Percentiles rank a stretch among this genome's conserved stretches.
Evolutionary conservation across 2,113 vertebrate genomes (phyloP).

Genomic region (Indicator indicator): DNA sequence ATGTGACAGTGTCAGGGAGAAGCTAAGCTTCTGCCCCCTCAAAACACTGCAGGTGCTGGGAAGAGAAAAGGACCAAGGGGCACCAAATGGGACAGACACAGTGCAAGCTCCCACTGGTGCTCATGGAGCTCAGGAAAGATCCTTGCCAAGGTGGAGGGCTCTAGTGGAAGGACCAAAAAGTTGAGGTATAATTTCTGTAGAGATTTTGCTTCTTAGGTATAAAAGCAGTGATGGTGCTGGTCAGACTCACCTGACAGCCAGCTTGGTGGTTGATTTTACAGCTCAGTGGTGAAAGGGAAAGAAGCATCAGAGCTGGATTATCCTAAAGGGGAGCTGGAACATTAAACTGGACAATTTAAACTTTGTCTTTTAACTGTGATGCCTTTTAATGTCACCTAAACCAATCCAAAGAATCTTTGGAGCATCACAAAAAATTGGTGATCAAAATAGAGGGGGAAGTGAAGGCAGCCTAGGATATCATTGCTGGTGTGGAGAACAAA

Average conservation of each 20-base stretch:
- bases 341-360: not conserved
- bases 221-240: not conserved
- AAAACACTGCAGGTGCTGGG: not conserved
- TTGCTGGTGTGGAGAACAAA: not conserved
- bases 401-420: not conserved
- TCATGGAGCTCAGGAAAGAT: not conserved
- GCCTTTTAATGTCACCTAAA: not conserved
- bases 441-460: not conserved
- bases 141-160: not conserved
- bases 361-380: not conserved
- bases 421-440: not conserved
- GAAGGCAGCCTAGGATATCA: not conserved
- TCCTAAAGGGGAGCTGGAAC: not conserved
- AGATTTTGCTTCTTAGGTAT: not conserved
- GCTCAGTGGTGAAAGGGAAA: not conserved
- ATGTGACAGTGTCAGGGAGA: not conserved
- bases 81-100: not conserved
- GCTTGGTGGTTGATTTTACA: not conserved
- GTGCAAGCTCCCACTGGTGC: not conserved
- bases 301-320: not conserved
- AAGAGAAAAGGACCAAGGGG: not conserved
- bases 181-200: not conserved
- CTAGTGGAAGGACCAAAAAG: no score
- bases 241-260: not conserved
- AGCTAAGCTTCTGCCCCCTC: not conserved